These are phyloP conservation scores for Ostrea denselamellosa DNA, from an alignment of 1,140 invertebrate genomes.

Conservation along the genomic window DNA sequence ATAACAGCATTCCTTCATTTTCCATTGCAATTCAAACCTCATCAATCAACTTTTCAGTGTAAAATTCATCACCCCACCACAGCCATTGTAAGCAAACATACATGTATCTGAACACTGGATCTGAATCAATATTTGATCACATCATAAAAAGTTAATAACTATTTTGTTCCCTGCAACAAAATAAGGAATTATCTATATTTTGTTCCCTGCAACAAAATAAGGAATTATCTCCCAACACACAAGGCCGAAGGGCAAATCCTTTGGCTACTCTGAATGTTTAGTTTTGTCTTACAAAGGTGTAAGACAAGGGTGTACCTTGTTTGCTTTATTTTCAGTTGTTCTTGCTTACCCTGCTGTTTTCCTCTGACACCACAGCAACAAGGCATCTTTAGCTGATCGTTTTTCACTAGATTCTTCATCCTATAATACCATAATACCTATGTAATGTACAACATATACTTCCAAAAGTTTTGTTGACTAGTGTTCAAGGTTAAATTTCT, in stretches of 20 bases:
- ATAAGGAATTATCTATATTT: no score
- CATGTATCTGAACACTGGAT: not conserved
- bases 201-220: no score
- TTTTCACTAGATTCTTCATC: constrained; percentile 98
- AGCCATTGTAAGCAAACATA: not conserved
- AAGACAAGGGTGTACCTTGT: not conserved
- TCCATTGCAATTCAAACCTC: not conserved
- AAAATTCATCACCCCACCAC: not conserved
- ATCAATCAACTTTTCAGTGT: not conserved
- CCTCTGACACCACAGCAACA: constrained; percentile 98
- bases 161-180: no score
- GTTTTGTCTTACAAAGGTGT: not conserved
- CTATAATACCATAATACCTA: constrained; percentile 78
- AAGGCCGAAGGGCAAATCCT: no score
- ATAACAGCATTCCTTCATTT: constrained; percentile 34
- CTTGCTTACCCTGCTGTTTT: constrained; percentile 90
- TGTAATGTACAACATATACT: not conserved
- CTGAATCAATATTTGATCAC: no score
- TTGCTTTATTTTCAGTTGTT: not conserved
- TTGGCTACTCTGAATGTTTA: no score
- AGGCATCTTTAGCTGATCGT: constrained; percentile 97
- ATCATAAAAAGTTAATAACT: not conserved
- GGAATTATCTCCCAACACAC: no score
- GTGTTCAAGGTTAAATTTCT: constrained; percentile 5
- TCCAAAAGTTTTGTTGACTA: not conserved